Evolutionary conservation across 2,888 invertebrate genomes (phyloP).

Genomic region (Nowickia ferox): DNA sequence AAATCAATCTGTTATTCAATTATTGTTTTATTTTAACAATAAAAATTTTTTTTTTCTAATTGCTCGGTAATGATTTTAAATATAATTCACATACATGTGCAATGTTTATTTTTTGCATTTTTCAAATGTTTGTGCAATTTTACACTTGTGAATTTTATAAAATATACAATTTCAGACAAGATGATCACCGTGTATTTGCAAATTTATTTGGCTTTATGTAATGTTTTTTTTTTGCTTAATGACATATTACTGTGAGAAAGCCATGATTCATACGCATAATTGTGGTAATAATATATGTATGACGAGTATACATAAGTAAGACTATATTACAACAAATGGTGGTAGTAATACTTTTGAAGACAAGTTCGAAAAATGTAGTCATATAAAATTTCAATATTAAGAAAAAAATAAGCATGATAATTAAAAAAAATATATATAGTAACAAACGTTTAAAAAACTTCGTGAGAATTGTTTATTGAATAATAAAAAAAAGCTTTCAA

Average conservation of each 20-base stretch:
- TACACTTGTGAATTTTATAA: constrained; percentile 27
- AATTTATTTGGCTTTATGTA: background rate
- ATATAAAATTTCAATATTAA: constrained; percentile 39
- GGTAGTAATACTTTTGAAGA: constrained; percentile 41
- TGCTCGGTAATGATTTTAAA: background rate
- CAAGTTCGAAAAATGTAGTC: constrained; percentile 10
- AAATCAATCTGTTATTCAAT: constrained; percentile 10
- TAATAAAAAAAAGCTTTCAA: constrained; percentile 31
- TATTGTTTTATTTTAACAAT: constrained; percentile 13
- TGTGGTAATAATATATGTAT: constrained; percentile 10
- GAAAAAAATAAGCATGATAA: background rate
- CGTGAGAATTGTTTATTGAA: constrained; percentile 52
- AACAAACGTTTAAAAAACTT: constrained; percentile 17
- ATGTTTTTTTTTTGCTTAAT: background rate
- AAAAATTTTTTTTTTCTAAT: constrained; percentile 32
- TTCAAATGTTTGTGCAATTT: constrained; percentile 19
- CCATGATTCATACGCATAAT: constrained; percentile 55
- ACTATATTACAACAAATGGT: background rate
- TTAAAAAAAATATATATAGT: background rate
- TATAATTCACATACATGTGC: constrained; percentile 25
- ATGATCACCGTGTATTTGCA: constrained; percentile 6
- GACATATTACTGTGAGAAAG: constrained; percentile 10
- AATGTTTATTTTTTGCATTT: background rate
- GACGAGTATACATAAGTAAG: background rate
- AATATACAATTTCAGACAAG: constrained; percentile 33